A percentile compares a stretch with the other conserved stretches of the same genome.
phyloP scores from a whole-genome alignment of 2,113 vertebrate genomes.

The Corvus moneduloides region DNA sequence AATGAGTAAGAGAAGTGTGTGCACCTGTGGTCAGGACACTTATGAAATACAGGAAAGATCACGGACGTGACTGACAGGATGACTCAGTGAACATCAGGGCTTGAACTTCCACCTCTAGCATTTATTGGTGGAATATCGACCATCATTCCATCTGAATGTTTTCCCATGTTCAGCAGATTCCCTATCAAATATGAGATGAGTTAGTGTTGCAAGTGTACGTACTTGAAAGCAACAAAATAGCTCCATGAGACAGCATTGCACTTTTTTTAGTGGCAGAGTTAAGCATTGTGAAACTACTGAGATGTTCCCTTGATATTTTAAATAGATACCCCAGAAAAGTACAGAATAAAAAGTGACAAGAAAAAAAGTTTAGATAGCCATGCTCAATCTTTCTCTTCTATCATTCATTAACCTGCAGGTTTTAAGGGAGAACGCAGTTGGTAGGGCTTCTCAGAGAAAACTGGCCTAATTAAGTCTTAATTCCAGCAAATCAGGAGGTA shows the following conservation, averaged over 20 bases:
- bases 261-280: not conserved
- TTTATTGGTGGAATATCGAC: not conserved
- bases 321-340: not conserved
- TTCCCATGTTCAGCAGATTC: slow-evolving; percentile 13
- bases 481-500: not conserved
- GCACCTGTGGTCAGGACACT: not conserved
- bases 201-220: not conserved
- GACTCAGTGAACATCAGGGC: not conserved
- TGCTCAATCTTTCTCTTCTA: not conserved
- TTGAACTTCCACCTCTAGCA: not conserved
- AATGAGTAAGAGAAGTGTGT: not conserved
- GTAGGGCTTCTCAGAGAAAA: not conserved
- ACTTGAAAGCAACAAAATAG: not conserved
- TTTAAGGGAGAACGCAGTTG: not conserved
- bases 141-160: not conserved
- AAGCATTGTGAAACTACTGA: not conserved
- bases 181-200: not conserved
- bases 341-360: not conserved
- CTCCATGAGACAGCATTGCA: not conserved
- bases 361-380: not conserved
- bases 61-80: not conserved
- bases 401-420: not conserved
- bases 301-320: not conserved
- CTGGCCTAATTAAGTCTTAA: slow-evolving; percentile 19
- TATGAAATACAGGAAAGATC: not conserved